These are phyloP conservation scores for Oncorhynchus mykiss DNA, from an alignment of 2,113 vertebrate genomes.

Conservation along the genomic window DNA sequence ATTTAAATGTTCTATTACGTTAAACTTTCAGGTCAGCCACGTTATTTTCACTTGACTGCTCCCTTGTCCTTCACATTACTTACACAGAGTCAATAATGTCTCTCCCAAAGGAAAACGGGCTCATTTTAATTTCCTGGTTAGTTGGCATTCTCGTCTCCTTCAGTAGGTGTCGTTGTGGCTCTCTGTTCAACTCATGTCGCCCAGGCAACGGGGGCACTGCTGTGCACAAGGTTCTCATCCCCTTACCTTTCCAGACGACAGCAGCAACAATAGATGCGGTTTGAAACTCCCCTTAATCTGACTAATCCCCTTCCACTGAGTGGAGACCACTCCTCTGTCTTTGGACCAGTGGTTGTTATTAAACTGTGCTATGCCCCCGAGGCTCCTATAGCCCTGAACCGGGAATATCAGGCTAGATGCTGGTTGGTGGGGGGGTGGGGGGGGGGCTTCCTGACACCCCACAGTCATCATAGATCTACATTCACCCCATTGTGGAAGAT, in stretches of 20 bases:
- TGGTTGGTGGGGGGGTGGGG: background rate
- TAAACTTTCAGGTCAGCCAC: background rate
- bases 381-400: too few species aligned
- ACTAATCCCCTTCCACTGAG: background rate
- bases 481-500: slow-evolving; percentile 16
- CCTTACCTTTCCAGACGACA: background rate
- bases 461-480: background rate
- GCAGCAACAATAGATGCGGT: too few species aligned
- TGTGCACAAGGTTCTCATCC: background rate
- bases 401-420: too few species aligned
- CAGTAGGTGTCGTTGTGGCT: slow-evolving; percentile 52
- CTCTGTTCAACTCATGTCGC: slow-evolving; percentile 11
- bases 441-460: background rate
- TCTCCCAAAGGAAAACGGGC: background rate
- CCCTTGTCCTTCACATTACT: slow-evolving; percentile 5
- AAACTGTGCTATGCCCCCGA: background rate
- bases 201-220: background rate
- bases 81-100: slow-evolving; percentile 15
- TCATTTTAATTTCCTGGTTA: background rate
- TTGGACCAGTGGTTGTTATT: background rate
- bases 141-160: slow-evolving; percentile 7
- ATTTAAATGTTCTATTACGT: background rate
- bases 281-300: too few species aligned
- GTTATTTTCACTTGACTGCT: slow-evolving; percentile 14
- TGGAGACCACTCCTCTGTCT: background rate